Base-by-base conservation (phyloP, 2,113 vertebrate species). In the Tichodroma muraria region DNA sequence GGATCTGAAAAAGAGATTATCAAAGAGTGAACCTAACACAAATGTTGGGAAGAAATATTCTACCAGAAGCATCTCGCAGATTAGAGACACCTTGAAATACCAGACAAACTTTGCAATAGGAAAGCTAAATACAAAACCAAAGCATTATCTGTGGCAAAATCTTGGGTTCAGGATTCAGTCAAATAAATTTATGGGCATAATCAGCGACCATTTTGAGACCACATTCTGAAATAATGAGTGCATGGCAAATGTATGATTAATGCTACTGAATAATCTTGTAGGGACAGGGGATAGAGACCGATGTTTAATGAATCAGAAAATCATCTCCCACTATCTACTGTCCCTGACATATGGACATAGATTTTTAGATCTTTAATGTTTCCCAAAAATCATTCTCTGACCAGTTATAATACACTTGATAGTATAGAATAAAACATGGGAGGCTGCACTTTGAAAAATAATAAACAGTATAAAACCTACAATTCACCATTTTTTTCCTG, bases 1-100 rank as follows among this genome's bases (percentile, higher is more conserved):
- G 97, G 33, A 99, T 98, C 99, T 99, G 94, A 35, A 95, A 93
- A 94, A 97, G 38, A 97, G 30, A 50, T 95, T 40, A 89, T 5
- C 76, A 87, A 68, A 59, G 45, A 84, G 27, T 59, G 33, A 80
- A 88, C 8, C 15, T 54, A 25, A 64, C 9, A 40, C 23, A 54
- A 37, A 45, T n/a, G 35, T 7, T 3, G 6, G 2, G 30, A 81
- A 84, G 65, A 85, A 86, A 13, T 44, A 71, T 57, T 78, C 45
- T 31, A 24, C 7, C 25, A 59, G 11, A 57, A 23, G 31, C 6
- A 28, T 33, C 49, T 64, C 40, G 40, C 38, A 86, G 44, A n/a
- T n/a, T 54, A 57, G 24, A 80, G 27, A 63, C 10, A 37, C 18
- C 45, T 54, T 76, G n/a, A 68, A 90, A 76, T 35, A 57, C 7